Percentiles rank a stretch among this genome's conserved stretches.
Conservation (phyloP, 2,113 vertebrate genomes). For the Petroica traversi region DNA sequence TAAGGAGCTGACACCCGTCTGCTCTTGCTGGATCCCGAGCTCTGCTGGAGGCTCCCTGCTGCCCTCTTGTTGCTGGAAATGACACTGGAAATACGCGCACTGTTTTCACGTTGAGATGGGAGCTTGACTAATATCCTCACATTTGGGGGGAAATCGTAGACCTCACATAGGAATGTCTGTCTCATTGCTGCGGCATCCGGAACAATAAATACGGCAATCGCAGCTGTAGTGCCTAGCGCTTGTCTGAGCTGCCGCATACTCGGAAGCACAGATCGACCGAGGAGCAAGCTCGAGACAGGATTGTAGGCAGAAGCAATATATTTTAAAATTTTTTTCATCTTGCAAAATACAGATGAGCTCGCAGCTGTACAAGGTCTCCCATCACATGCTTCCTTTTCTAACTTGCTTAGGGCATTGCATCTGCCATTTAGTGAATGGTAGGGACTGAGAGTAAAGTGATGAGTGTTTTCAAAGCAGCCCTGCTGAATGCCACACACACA, state of each 20-base stretch:
- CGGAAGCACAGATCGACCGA: background rate
- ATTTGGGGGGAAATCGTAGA: slow-evolving; percentile 25
- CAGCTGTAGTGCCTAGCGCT: background rate
- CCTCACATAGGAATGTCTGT: slow-evolving; percentile 21
- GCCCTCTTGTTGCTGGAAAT: slow-evolving; percentile 58
- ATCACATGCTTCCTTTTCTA: background rate
- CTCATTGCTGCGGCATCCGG: slow-evolving; percentile 41
- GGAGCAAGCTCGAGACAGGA: background rate
- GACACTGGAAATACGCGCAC: background rate
- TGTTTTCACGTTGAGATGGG: background rate
- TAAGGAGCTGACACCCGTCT: background rate
- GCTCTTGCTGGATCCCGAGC: background rate
- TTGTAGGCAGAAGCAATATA: background rate
- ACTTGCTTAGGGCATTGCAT: background rate
- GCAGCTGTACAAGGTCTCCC: background rate
- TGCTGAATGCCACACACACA: background rate
- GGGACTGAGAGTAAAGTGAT: background rate
- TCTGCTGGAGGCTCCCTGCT: slow-evolving; percentile 54
- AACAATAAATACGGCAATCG: background rate
- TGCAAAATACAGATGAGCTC: background rate
- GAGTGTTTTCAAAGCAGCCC: background rate
- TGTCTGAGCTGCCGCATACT: background rate
- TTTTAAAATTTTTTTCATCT: background rate
- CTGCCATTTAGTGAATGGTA: background rate
- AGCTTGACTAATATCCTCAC: slow-evolving; percentile 6